Evolutionary conservation across 1,140 invertebrate genomes (phyloP).

Genomic region (Drosophila santomea): DNA sequence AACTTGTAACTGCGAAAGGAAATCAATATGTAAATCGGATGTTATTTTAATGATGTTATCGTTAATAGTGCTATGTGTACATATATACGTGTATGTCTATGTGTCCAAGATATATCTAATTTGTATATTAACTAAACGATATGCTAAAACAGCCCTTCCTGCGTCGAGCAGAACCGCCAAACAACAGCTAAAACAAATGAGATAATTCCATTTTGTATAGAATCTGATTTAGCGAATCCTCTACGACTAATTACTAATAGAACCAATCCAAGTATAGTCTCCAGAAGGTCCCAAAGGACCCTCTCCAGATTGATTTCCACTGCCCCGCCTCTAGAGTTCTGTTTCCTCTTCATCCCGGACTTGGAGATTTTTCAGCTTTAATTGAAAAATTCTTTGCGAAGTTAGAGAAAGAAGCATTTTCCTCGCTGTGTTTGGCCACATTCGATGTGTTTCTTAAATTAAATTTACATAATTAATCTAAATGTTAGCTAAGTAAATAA

Average conservation of each 20-base stretch:
- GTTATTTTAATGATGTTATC: conserved; percentile 16
- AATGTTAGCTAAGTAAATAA: conserved; percentile 26
- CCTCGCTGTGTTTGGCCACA: conserved; percentile 51
- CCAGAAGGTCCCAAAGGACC: background rate
- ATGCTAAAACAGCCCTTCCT: conserved; percentile 32
- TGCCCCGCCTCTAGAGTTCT: conserved; percentile 49
- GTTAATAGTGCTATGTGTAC: conserved; percentile 34
- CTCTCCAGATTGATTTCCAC: conserved; percentile 35
- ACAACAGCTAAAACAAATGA: conserved; percentile 20
- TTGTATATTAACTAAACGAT: conserved; percentile 50
- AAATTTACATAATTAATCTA: conserved; percentile 54
- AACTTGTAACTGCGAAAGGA: conserved; percentile 36
- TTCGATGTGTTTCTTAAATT: conserved; percentile 57
- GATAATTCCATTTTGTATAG: conserved; percentile 42
- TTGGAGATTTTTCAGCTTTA: conserved; percentile 57
- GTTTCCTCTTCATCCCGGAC: conserved; percentile 22
- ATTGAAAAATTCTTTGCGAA: conserved; percentile 62
- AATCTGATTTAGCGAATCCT: conserved; percentile 12
- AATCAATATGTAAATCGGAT: conserved; percentile 35
- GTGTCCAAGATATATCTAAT: conserved; percentile 59
- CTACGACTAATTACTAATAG: conserved; percentile 18
- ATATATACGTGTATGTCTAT: conserved; percentile 45
- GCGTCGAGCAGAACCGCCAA: conserved; percentile 20
- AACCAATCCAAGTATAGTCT: conserved; percentile 15
- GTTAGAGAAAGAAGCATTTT: conserved; percentile 33